Percentiles rank a stretch among this genome's conserved stretches.
Conservation (phyloP, 2,888 invertebrate genomes). For the Agonopterix heracliana region DNA sequence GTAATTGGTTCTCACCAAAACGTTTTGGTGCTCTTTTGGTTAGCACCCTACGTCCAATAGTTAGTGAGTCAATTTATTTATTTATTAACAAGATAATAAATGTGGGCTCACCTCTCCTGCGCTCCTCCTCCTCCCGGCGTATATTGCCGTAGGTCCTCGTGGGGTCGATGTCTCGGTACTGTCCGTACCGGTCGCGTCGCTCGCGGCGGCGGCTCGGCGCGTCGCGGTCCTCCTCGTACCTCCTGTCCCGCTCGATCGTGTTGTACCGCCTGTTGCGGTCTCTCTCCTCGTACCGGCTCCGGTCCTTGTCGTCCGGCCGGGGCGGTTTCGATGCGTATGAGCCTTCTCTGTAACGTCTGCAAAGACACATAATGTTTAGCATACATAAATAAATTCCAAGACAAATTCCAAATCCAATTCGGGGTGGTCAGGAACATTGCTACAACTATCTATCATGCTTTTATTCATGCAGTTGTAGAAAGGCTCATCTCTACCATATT, state of each 20-base stretch:
- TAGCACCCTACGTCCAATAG: too few relatives aligned
- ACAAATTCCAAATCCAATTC: background rate
- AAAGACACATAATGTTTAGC: background rate
- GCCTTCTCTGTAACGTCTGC: slow-evolving; percentile 69
- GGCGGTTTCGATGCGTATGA: slow-evolving; percentile 64
- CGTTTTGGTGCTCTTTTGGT: too few relatives aligned
- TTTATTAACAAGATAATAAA: too few relatives aligned
- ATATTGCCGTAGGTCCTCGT: slow-evolving; percentile 45
- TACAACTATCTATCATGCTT: too few relatives aligned
- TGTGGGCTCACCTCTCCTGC: slow-evolving; percentile 36
- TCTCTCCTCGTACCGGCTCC: slow-evolving; percentile 38
- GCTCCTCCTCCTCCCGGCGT: slow-evolving; percentile 43
- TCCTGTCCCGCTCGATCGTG: slow-evolving; percentile 49
- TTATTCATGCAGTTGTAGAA: too few relatives aligned
- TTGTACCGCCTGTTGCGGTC: slow-evolving; percentile 41
- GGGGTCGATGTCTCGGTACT: slow-evolving; percentile 61
- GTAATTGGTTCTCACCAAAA: too few relatives aligned
- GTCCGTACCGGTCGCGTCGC: slow-evolving; percentile 32
- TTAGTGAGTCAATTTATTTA: too few relatives aligned
- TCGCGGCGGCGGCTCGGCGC: slow-evolving; percentile 28
- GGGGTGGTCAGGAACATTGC: background rate
- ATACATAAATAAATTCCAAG: background rate
- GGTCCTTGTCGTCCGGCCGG: slow-evolving; percentile 56
- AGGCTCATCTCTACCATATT: too few relatives aligned
- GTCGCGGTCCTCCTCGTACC: slow-evolving; percentile 38